phyloP scores from a whole-genome alignment of 1,140 invertebrate genomes.

The Leptopilina boulardi region DNA sequence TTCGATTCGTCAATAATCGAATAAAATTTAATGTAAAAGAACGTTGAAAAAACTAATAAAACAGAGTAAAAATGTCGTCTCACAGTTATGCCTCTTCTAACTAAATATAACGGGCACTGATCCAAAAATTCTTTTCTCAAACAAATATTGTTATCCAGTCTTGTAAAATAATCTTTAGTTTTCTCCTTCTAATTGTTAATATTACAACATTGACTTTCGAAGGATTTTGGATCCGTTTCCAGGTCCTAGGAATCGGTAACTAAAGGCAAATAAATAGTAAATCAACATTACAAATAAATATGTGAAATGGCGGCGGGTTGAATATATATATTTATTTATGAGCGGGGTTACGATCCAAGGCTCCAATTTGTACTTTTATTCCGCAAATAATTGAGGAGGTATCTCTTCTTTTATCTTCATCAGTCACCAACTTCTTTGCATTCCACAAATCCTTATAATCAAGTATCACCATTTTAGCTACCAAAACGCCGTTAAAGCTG shows the following conservation, averaged over 20 bases:
- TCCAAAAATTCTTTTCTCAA: slow-evolving; percentile 19
- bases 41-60: slow-evolving; percentile 35
- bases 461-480: slow-evolving; percentile 31
- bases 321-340: slow-evolving; percentile 11
- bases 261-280: slow-evolving; percentile 33
- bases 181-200: slow-evolving; percentile 1
- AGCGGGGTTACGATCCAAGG: slow-evolving; percentile 35
- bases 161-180: slow-evolving; percentile 30
- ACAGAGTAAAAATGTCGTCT: slow-evolving; percentile 43
- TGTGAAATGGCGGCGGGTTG: slow-evolving; percentile 28
- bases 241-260: slow-evolving; percentile 26
- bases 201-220: background rate
- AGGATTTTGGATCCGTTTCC: background rate
- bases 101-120: slow-evolving; percentile 1
- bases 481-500: slow-evolving; percentile 20
- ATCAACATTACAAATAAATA: slow-evolving; percentile 27
- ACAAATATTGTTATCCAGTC: slow-evolving; percentile 13
- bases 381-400: slow-evolving; percentile 41
- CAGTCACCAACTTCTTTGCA: slow-evolving; percentile 22
- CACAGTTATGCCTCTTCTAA: slow-evolving; percentile 39
- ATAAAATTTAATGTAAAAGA: slow-evolving; percentile 38
- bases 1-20: slow-evolving; percentile 27
- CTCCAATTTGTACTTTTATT: slow-evolving; percentile 55
- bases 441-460: slow-evolving; percentile 20
- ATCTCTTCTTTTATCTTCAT: background rate